Evolutionary conservation across 2,888 invertebrate genomes (phyloP).

Genomic region (Rhodophaea formosa): DNA sequence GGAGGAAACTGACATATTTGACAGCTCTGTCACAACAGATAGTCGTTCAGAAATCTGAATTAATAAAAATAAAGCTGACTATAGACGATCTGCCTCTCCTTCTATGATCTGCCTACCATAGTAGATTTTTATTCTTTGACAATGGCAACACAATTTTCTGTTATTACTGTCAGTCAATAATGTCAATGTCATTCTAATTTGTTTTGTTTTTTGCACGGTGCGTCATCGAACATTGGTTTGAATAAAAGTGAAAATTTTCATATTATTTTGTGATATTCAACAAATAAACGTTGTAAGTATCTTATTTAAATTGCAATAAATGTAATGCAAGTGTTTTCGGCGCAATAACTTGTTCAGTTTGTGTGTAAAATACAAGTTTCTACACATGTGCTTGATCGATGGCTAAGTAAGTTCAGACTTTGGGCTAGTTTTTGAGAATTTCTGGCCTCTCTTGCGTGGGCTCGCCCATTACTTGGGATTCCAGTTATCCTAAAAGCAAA

Average conservation of each 20-base stretch:
- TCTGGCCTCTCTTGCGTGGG: not conserved
- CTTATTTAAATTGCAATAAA: not conserved
- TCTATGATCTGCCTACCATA: not conserved
- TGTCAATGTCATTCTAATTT: not conserved
- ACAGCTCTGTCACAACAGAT: not conserved
- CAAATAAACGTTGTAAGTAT: not conserved
- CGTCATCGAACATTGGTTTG: not conserved
- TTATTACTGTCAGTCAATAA: not conserved
- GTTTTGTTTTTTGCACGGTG: not conserved
- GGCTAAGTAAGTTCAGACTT: not conserved
- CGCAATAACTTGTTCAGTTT: not conserved
- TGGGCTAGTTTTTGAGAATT: not conserved
- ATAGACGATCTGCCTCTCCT: no score
- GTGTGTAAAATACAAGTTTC: not conserved
- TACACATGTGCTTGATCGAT: constrained; percentile 5
- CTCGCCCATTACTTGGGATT: no score
- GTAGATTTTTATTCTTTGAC: not conserved
- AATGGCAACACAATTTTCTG: not conserved
- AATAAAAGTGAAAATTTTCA: not conserved
- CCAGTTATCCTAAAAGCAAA: no score
- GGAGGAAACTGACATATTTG: not conserved
- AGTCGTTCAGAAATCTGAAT: not conserved
- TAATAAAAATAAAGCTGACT: no score
- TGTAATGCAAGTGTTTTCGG: not conserved
- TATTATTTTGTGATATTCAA: not conserved